Evolutionary conservation across 1,140 invertebrate species (phyloP).

Genomic region (Lithobius niger): DNA sequence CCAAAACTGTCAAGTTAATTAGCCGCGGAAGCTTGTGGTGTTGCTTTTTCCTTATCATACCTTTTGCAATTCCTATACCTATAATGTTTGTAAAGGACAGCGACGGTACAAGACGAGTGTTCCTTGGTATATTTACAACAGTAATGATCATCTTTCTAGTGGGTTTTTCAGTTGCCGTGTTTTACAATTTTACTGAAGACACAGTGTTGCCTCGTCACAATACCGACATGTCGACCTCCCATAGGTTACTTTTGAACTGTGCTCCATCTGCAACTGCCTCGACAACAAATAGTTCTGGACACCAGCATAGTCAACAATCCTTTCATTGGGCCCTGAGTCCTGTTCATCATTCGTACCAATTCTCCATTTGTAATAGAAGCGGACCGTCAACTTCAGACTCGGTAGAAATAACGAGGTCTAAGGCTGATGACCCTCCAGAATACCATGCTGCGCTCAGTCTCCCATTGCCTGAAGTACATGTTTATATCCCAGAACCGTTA

Average conservation of each 20-base stretch:
- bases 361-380: not conserved
- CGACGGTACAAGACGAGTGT: not conserved
- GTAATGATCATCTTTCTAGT: not conserved
- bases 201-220: not conserved
- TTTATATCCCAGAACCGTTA: not conserved
- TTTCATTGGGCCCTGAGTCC: not conserved
- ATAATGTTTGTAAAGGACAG: not conserved
- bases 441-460: not conserved
- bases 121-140: not conserved
- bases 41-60: not conserved
- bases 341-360: not conserved
- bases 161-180: not conserved
- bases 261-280: not conserved
- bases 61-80: not conserved
- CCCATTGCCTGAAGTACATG: not conserved
- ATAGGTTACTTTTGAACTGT: not conserved
- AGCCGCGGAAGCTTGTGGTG: not conserved
- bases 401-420: not conserved
- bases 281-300: not conserved
- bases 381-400: not conserved
- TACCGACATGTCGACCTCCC: not conserved
- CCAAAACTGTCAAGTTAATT: not conserved
- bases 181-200: not conserved
- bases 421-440: not conserved
- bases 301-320: not conserved